Conservation (phyloP, 2,888 invertebrate genomes). For the Sarcophaga rosellei region DNA sequence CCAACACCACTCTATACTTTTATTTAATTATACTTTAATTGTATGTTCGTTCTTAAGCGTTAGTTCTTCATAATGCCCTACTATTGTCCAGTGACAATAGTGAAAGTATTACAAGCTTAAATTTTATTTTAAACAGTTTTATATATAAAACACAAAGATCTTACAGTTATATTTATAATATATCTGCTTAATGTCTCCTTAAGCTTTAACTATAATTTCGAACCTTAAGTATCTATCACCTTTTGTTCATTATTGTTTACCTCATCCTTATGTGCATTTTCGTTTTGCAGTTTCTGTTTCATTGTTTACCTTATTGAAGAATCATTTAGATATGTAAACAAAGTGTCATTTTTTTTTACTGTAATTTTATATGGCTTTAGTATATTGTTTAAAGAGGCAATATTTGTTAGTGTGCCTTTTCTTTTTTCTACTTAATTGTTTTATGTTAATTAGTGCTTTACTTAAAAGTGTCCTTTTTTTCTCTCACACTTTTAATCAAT, state of each 20-base stretch:
- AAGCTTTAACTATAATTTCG: slow-evolving; percentile 16
- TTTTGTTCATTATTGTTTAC: slow-evolving; percentile 1
- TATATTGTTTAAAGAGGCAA: background rate
- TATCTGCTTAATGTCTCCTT: slow-evolving; percentile 51
- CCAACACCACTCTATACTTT: background rate
- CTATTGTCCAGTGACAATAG: slow-evolving; percentile 49
- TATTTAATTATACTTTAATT: slow-evolving; percentile 4
- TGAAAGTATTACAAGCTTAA: slow-evolving; percentile 15
- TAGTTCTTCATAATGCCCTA: slow-evolving; percentile 23
- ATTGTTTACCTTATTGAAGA: background rate
- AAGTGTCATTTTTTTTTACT: slow-evolving; percentile 17
- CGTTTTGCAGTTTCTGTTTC: slow-evolving; percentile 9
- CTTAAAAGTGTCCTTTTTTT: background rate
- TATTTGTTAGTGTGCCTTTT: slow-evolving; percentile 58
- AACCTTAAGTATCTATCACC: too few relatives aligned
- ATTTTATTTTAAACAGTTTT: background rate
- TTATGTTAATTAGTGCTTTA: slow-evolving; percentile 22
- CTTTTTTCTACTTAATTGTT: slow-evolving; percentile 15
- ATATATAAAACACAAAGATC: background rate
- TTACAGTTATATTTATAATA: slow-evolving; percentile 57
- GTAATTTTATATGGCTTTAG: too few relatives aligned
- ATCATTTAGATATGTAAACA: slow-evolving; percentile 8
- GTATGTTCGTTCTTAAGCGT: too few relatives aligned
- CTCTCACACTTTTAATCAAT: slow-evolving; percentile 1
- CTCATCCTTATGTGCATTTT: slow-evolving; percentile 20